These are phyloP conservation scores for Tetramorium parvispinum DNA, from an alignment of 1,140 invertebrate genomes.

Conservation along the genomic window DNA sequence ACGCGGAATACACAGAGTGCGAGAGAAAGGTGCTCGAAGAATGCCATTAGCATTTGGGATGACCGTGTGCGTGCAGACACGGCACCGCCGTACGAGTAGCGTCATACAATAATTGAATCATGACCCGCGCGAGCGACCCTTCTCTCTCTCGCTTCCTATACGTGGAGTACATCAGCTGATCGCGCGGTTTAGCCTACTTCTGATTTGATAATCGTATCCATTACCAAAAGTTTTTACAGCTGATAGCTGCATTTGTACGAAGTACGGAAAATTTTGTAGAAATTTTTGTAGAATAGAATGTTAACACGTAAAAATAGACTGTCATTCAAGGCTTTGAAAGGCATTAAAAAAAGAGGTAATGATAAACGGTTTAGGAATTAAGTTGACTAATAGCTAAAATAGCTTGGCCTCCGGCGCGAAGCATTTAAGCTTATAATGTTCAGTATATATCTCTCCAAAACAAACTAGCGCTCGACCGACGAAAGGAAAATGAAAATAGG, in stretches of 20 bases:
- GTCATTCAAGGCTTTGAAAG: background rate
- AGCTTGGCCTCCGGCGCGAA: background rate
- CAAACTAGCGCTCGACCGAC: background rate
- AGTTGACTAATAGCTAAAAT: background rate
- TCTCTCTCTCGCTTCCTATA: conserved; percentile 40
- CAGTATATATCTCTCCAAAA: conserved; percentile 8
- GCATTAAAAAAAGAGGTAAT: background rate
- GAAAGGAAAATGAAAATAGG: conserved; percentile 34
- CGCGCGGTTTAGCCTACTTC: background rate
- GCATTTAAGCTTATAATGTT: background rate
- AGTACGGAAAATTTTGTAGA: background rate
- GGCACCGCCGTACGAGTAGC: background rate
- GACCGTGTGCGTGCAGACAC: conserved; percentile 32
- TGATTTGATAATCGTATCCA: background rate
- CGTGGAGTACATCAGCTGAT: conserved; percentile 31
- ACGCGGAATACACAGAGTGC: conserved; percentile 30
- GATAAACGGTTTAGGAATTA: background rate
- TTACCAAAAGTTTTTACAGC: background rate
- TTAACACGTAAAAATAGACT: background rate
- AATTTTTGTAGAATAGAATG: background rate
- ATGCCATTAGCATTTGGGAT: conserved; percentile 54
- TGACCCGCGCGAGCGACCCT: conserved; percentile 38
- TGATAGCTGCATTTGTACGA: too few species aligned
- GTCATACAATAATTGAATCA: conserved; percentile 53
- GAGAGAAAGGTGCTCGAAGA: conserved; percentile 45